Conservation (phyloP, 1,140 invertebrate genomes). For the Batillaria attramentaria region DNA sequence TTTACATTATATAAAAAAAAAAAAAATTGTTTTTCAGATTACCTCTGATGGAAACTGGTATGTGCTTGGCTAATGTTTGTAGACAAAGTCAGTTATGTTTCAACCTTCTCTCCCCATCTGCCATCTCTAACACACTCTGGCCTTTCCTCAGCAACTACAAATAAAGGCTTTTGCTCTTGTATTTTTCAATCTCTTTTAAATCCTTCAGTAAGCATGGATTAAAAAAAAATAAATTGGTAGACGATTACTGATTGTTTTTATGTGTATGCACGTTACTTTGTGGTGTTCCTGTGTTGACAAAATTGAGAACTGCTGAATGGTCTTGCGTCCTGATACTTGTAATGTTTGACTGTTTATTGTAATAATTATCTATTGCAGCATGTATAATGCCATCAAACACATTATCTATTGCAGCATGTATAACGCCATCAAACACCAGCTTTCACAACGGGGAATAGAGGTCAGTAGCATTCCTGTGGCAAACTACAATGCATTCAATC, state of each 20-base stretch:
- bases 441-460: constrained; percentile 72
- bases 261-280: not conserved
- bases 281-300: not conserved
- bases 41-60: constrained; percentile 92
- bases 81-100: not conserved
- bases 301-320: not conserved
- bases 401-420: constrained; percentile 77
- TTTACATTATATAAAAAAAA: too few relatives aligned
- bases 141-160: too few relatives aligned
- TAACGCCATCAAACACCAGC: constrained; percentile 89
- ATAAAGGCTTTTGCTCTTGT: too few relatives aligned
- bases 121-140: too few relatives aligned
- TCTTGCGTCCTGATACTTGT: not conserved
- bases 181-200: too few relatives aligned
- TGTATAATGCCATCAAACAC: constrained; percentile 93
- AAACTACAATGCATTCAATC: too few relatives aligned
- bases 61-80: constrained; percentile 12
- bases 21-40: constrained; percentile 77
- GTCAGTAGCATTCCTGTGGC: too few relatives aligned
- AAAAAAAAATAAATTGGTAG: not conserved
- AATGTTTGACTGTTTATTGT: too few relatives aligned
- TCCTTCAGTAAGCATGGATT: too few relatives aligned
- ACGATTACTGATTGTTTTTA: too few relatives aligned
- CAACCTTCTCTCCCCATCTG: too few relatives aligned
- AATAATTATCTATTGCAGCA: constrained; percentile 53